phyloP scores from a whole-genome alignment of 2,888 invertebrate genomes.

The Leptopilina drosophilae region DNA sequence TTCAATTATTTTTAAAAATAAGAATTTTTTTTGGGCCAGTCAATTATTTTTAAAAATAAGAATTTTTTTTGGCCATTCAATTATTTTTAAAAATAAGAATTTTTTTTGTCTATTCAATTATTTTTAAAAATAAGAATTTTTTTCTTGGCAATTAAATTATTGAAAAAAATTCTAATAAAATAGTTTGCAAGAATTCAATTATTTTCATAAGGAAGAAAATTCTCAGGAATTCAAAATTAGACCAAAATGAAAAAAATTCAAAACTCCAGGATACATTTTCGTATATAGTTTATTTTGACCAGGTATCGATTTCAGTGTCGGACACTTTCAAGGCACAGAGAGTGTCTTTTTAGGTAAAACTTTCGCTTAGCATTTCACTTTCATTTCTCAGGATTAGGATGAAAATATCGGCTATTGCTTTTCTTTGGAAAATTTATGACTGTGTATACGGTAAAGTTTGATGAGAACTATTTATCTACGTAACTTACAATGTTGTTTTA shows the following conservation, averaged over 20 bases:
- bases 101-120: too few relatives aligned
- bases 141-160: too few relatives aligned
- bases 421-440: slow-evolving; percentile 51
- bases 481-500: neutral
- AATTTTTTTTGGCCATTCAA: too few relatives aligned
- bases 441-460: neutral
- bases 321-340: slow-evolving; percentile 60
- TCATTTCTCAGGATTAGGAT: slow-evolving; percentile 60
- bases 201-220: too few relatives aligned
- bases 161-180: too few relatives aligned
- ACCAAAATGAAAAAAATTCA: neutral
- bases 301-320: slow-evolving; percentile 73
- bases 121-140: too few relatives aligned
- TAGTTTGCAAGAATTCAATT: too few relatives aligned
- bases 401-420: slow-evolving; percentile 53
- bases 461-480: neutral
- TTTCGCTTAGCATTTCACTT: slow-evolving; percentile 44
- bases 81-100: too few relatives aligned
- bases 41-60: too few relatives aligned
- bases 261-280: slow-evolving; percentile 59
- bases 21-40: too few relatives aligned
- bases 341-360: slow-evolving; percentile 60
- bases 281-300: slow-evolving; percentile 69
- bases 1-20: too few relatives aligned
- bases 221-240: too few relatives aligned